A percentile compares a stretch with the other conserved stretches of the same genome.
Conservation (phyloP, 2,113 vertebrate species). For the Trogon surrucura region DNA sequence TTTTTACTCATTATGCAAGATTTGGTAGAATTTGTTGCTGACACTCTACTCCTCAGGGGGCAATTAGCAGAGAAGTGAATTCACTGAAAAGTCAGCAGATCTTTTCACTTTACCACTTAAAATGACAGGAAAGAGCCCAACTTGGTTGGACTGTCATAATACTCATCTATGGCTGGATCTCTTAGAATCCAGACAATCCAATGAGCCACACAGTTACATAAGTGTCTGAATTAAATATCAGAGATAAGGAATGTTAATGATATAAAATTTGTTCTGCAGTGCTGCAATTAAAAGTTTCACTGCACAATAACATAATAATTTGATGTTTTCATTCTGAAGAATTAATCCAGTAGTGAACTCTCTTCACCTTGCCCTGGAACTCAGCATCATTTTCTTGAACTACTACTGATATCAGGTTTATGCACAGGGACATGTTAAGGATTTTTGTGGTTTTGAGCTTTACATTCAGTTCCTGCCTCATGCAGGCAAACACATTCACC, state of each 20-base stretch:
- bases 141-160: conserved; percentile 35
- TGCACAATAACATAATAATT: background rate
- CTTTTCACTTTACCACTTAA: conserved; percentile 57
- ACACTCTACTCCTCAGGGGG: conserved; percentile 83
- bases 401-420: background rate
- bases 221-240: background rate
- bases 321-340: background rate
- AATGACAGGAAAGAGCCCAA: conserved; percentile 50
- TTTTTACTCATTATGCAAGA: conserved; percentile 92
- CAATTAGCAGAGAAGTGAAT: conserved; percentile 85
- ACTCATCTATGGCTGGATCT: background rate
- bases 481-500: background rate
- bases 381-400: background rate
- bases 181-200: background rate
- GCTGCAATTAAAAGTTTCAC: conserved; percentile 13
- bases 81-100: conserved; percentile 74
- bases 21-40: conserved; percentile 78
- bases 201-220: background rate
- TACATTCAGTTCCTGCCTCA: background rate
- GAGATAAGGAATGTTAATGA: background rate
- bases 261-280: background rate
- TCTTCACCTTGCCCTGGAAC: background rate
- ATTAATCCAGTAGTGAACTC: background rate
- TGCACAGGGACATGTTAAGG: background rate
- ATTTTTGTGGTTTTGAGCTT: background rate